Evolutionary conservation across 2,888 invertebrate genomes (phyloP).

Genomic region (Drosophila incognita): DNA sequence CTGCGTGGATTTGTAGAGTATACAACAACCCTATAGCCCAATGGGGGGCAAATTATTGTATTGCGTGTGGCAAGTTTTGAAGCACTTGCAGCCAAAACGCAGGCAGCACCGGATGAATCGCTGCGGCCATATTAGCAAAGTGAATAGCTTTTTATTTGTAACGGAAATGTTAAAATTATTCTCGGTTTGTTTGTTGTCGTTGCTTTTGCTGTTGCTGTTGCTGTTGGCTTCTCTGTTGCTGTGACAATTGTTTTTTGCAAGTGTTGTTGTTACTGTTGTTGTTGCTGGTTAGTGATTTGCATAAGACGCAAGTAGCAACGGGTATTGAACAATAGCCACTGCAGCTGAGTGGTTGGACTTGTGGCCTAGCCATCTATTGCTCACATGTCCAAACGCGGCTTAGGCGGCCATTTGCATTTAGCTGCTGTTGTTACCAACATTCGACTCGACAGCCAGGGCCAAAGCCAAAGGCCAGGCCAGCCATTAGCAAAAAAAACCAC

Average conservation of each 20-base stretch:
- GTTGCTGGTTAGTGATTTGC: conserved; percentile 56
- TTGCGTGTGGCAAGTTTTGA: conserved; percentile 73
- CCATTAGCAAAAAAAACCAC: not conserved
- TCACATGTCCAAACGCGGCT: conserved; percentile 50
- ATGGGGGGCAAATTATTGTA: conserved; percentile 67
- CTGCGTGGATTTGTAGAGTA: conserved; percentile 17
- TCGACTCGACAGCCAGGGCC: conserved; percentile 4
- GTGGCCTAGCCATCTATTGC: conserved; percentile 20
- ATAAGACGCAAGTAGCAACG: conserved; percentile 51
- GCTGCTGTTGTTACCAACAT: conserved; percentile 8
- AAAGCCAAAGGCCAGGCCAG: not conserved
- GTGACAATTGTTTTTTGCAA: conserved; percentile 1
- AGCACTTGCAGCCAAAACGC: conserved; percentile 65
- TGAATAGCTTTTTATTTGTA: conserved; percentile 79
- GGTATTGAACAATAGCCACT: conserved; percentile 4
- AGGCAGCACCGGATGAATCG: conserved; percentile 71
- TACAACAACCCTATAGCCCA: conserved; percentile 18
- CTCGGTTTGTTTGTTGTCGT: conserved; percentile 48
- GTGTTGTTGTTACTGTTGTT: not conserved
- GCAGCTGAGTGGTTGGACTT: not conserved
- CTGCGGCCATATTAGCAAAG: conserved; percentile 77
- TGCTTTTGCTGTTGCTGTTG: conserved; percentile 18
- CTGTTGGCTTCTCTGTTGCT: conserved; percentile 20
- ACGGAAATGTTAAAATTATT: conserved; percentile 79
- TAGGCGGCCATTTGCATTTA: conserved; percentile 31